Percentiles rank a stretch among this genome's conserved stretches.
These are phyloP conservation scores for Trichopoda pennipes DNA, from an alignment of 2,888 invertebrate genomes.

Conservation along the genomic window DNA sequence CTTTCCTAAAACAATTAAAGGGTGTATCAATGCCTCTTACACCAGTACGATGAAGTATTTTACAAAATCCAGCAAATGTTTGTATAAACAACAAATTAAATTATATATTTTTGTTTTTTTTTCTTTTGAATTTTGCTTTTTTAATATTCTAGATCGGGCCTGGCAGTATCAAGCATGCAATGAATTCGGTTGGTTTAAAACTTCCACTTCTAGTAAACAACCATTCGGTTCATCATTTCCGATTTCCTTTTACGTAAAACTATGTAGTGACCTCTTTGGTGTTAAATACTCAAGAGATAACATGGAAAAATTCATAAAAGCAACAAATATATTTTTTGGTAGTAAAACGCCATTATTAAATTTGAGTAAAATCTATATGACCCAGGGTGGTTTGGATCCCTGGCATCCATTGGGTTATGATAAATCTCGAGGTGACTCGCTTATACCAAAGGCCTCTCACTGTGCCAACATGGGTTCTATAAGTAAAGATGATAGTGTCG, in stretches of 20 bases:
- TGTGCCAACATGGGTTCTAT: conserved; percentile 77
- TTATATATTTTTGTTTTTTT: neutral
- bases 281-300: conserved; percentile 71
- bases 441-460: conserved; percentile 76
- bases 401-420: conserved; percentile 82
- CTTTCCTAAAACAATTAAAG: neutral
- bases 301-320: conserved; percentile 70
- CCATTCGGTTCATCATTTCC: conserved; percentile 82
- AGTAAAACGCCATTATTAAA: conserved; percentile 79
- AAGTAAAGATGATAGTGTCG: conserved; percentile 71
- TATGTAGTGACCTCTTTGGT: conserved; percentile 76
- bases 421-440: conserved; percentile 73
- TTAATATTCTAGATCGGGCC: conserved; percentile 71
- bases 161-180: conserved; percentile 92
- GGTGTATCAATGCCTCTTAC: neutral
- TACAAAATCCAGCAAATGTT: neutral
- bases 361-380: conserved; percentile 82
- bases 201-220: conserved; percentile 84
- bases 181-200: conserved; percentile 92
- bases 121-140: neutral
- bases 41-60: neutral
- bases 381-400: conserved; percentile 83
- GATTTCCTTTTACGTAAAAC: conserved; percentile 71
- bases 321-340: conserved; percentile 82
- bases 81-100: no score